Evolutionary conservation across 2,888 invertebrate genomes (phyloP).

Genomic region (Mellilla xanthometata): DNA sequence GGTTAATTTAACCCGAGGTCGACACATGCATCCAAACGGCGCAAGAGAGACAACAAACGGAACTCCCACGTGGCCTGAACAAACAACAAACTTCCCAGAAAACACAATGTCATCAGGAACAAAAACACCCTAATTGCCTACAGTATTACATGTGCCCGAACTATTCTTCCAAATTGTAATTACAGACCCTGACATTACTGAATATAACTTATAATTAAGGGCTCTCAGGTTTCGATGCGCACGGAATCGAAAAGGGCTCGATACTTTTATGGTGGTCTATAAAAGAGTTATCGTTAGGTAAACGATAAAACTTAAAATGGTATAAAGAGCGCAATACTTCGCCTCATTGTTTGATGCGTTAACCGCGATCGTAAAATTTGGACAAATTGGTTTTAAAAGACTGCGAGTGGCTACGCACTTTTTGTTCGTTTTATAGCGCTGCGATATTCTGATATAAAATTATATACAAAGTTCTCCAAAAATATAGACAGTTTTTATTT

Average conservation of each 20-base stretch:
- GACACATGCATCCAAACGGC: constrained; percentile 65
- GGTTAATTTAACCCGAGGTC: constrained; percentile 76
- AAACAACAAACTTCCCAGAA: constrained; percentile 66
- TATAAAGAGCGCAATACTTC: constrained; percentile 65
- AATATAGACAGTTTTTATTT: constrained; percentile 32
- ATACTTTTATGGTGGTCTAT: constrained; percentile 36
- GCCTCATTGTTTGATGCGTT: constrained; percentile 68
- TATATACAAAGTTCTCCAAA: constrained; percentile 23
- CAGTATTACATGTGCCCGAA: constrained; percentile 47
- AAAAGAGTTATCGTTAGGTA: constrained; percentile 61
- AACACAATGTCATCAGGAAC: constrained; percentile 68
- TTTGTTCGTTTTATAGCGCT: constrained; percentile 51
- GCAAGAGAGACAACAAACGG: constrained; percentile 41
- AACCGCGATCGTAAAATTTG: constrained; percentile 65
- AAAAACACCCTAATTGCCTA: constrained; percentile 70
- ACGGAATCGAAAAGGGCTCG: constrained; percentile 34
- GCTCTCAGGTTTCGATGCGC: constrained; percentile 29
- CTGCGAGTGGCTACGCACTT: constrained; percentile 44
- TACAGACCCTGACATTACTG: constrained; percentile 44
- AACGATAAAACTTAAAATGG: constrained; percentile 67
- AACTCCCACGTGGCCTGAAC: constrained; percentile 70
- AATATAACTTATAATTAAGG: constrained; percentile 45
- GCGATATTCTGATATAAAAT: neutral
- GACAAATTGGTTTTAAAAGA: constrained; percentile 72
- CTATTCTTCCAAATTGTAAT: constrained; percentile 48